Base-by-base conservation (phyloP, 2,113 vertebrate species). In the Merops nubicus region DNA sequence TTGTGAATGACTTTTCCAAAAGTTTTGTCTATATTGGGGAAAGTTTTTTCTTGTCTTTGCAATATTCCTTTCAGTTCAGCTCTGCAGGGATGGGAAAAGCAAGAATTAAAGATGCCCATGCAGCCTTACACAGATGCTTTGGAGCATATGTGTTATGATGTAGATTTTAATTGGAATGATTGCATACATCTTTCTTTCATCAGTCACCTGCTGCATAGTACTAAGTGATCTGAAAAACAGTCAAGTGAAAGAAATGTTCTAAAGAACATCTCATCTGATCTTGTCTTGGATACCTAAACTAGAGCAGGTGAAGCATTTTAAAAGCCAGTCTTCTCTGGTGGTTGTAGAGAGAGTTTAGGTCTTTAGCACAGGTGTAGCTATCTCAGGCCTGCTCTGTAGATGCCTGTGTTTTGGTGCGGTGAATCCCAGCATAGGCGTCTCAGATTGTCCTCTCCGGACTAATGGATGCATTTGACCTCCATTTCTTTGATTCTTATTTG, bases 401-500 rank as follows among this genome's bases (percentile, higher is more conserved):
- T 50, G 31, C 42, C 21, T 67, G 45, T 9, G 0, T 84, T 93
- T 91, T 84, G 34, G 5, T 72, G 42, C 64, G 36, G 56, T 78
- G 87, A 89, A 72, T 64, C 34, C 23, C 62, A 68, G 5, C 2
- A 0, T 0, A 47, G 20, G 11, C 79, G 29, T 80, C 62, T 77
- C 53, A 54, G 5, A 80, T 79, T 0, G 0, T 34, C 70, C 53
- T 54, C 43, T 88, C 50, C 2, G 9, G 59, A 36, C 19, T 77
- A 65, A 59, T 6, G 9, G 42, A 43, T 88, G 64, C 54, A 90
- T 93, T 94, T 4, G 15, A n/a, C 54, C 42, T 91, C 88, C 25
- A 31, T 76, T 75, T 76, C 65, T 85, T 65, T 89, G 31, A 38
- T 84, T 29, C 36, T 88, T 22, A 34, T 82, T 95, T 94, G 36